Evolutionary conservation across 1,140 invertebrate genomes (phyloP).

Genomic region (Drosophila azteca): DNA sequence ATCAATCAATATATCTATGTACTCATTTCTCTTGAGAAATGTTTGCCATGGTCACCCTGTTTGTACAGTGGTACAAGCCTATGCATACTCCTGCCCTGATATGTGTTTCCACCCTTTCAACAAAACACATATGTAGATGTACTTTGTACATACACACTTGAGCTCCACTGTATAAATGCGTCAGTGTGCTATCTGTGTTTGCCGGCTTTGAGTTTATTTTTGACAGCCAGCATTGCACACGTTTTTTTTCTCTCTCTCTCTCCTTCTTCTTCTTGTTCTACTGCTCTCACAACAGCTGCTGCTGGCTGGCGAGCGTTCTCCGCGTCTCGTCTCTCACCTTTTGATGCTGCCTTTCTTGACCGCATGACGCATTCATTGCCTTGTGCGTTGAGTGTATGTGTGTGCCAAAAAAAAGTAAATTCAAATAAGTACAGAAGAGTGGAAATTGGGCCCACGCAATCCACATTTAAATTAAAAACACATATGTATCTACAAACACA

Average conservation of each 20-base stretch:
- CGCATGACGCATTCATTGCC: constrained; percentile 73
- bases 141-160: neutral
- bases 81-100: no score
- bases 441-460: constrained; percentile 68
- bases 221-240: constrained; percentile 61
- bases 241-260: constrained; percentile 33
- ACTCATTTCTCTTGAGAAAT: no score
- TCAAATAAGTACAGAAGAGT: constrained; percentile 55
- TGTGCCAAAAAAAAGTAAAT: constrained; percentile 64
- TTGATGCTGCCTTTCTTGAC: constrained; percentile 55
- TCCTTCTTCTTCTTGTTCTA: constrained; percentile 14
- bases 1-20: no score
- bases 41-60: no score
- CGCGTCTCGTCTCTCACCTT: constrained; percentile 22
- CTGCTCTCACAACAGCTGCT: constrained; percentile 53
- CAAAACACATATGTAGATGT: no score
- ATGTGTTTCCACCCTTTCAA: no score
- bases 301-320: constrained; percentile 18
- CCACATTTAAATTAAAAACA: constrained; percentile 60
- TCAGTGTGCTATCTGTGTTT: constrained; percentile 49
- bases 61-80: no score
- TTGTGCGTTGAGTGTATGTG: constrained; percentile 25
- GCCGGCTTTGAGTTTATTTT: constrained; percentile 77
- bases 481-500: no score
- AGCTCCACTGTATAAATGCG: constrained; percentile 31